Percentiles rank a stretch among this genome's conserved stretches.
Evolutionary conservation across 2,888 invertebrate species (phyloP).

Genomic region (Conchocele bisecta): DNA sequence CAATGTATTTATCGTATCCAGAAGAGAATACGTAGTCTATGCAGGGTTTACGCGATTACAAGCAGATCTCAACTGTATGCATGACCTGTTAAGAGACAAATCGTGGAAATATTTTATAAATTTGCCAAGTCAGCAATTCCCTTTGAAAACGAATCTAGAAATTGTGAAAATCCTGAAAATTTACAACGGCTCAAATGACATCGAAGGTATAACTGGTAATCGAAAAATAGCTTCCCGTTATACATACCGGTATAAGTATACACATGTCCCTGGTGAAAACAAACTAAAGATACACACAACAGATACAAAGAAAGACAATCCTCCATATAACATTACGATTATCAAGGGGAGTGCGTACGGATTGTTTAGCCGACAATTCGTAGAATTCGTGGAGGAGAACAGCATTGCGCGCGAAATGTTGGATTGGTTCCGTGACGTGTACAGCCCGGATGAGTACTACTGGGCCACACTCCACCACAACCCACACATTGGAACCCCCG

Average conservation of each 20-base stretch:
- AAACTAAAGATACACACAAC: slow-evolving; percentile 43
- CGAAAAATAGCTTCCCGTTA: slow-evolving; percentile 61
- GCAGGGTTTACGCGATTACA: slow-evolving; percentile 77
- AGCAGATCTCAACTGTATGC: slow-evolving; percentile 81
- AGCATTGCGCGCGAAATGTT: slow-evolving; percentile 71
- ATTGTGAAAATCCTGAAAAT: slow-evolving; percentile 79
- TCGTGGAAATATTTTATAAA: slow-evolving; percentile 82
- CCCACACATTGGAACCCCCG: slow-evolving; percentile 74
- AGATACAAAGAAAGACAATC: slow-evolving; percentile 34
- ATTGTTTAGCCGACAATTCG: slow-evolving; percentile 78
- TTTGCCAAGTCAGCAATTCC: slow-evolving; percentile 80
- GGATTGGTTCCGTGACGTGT: slow-evolving; percentile 77
- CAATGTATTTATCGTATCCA: slow-evolving; percentile 80
- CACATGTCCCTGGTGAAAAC: slow-evolving; percentile 40
- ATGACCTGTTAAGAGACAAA: slow-evolving; percentile 65
- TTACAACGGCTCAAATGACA: slow-evolving; percentile 81
- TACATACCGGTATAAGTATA: slow-evolving; percentile 45
- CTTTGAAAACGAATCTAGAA: slow-evolving; percentile 80
- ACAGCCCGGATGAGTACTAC: slow-evolving; percentile 81
- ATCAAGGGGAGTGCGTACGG: slow-evolving; percentile 82
- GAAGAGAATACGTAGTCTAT: slow-evolving; percentile 78
- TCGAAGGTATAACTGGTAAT: slow-evolving; percentile 77
- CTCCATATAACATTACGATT: slow-evolving; percentile 62
- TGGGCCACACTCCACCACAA: slow-evolving; percentile 82
- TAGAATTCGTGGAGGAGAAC: slow-evolving; percentile 75